Evolutionary conservation across 2,888 invertebrate species (phyloP).

Genomic region (Glyphotaelius pellucidus): DNA sequence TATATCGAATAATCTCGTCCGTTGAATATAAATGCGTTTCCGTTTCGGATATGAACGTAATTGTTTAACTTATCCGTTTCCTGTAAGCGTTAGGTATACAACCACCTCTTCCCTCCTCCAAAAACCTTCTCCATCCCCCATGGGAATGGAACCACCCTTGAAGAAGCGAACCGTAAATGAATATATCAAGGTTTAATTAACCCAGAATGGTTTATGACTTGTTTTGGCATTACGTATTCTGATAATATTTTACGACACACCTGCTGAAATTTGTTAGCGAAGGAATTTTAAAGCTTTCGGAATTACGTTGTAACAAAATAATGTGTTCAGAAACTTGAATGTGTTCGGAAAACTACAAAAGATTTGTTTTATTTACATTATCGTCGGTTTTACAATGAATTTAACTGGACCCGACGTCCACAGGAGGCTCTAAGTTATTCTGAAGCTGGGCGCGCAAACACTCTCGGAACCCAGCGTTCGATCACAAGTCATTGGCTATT

Average conservation of each 20-base stretch:
- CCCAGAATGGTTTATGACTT: slow-evolving; percentile 18
- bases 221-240: not conserved
- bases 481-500: too few relatives aligned
- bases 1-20: not conserved
- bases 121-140: not conserved
- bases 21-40: not conserved
- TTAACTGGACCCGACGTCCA: too few relatives aligned
- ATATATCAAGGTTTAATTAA: slow-evolving; percentile 46
- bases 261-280: not conserved
- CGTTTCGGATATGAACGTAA: not conserved
- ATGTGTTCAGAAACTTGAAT: too few relatives aligned
- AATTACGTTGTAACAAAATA: not conserved
- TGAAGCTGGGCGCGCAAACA: too few relatives aligned
- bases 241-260: not conserved
- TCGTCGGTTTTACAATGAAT: too few relatives aligned
- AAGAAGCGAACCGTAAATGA: slow-evolving; percentile 16
- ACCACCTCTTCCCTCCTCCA: not conserved
- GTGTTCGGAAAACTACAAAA: too few relatives aligned
- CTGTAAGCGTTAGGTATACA: not conserved
- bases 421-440: too few relatives aligned
- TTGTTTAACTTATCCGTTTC: not conserved
- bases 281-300: not conserved
- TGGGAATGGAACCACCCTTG: not conserved
- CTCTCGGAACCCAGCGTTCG: too few relatives aligned
- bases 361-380: too few relatives aligned